phyloP scores from a whole-genome alignment of 2,113 vertebrate genomes.

The Sinocyclocheilus anshuiensis region DNA sequence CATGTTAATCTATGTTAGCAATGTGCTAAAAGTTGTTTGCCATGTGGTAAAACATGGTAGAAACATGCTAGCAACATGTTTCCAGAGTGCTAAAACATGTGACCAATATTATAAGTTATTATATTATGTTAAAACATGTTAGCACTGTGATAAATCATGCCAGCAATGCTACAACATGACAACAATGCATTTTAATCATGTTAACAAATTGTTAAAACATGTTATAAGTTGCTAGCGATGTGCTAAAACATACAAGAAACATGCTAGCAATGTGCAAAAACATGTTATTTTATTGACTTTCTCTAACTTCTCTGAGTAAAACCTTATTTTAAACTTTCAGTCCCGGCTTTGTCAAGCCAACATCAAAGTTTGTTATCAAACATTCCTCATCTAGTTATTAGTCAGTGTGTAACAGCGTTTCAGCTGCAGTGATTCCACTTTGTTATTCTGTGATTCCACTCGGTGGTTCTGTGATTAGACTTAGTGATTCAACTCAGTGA shows the following conservation, averaged over 20 bases:
- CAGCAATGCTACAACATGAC: not conserved
- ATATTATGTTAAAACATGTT: not conserved
- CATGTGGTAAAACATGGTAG: not conserved
- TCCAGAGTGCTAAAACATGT: too few relatives aligned
- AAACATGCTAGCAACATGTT: not conserved
- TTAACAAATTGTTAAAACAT: not conserved
- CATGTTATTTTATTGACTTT: not conserved
- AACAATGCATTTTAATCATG: not conserved
- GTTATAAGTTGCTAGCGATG: too few relatives aligned
- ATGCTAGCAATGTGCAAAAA: too few relatives aligned
- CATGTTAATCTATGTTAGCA: not conserved
- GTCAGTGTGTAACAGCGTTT: not conserved
- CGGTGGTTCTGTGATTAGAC: too few relatives aligned
- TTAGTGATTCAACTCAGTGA: too few relatives aligned
- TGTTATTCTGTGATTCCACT: not conserved
- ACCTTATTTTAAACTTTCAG: not conserved
- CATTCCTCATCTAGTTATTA: not conserved
- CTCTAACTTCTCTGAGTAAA: not conserved
- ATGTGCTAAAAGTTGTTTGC: not conserved
- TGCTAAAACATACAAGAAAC: too few relatives aligned
- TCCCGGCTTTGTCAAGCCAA: not conserved
- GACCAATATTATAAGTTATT: too few relatives aligned
- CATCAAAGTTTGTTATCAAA: not conserved
- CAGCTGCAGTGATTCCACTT: not conserved
- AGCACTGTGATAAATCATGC: not conserved